Base-by-base conservation (phyloP, 2,113 vertebrate genomes). In the Paralichthys olivaceus region DNA sequence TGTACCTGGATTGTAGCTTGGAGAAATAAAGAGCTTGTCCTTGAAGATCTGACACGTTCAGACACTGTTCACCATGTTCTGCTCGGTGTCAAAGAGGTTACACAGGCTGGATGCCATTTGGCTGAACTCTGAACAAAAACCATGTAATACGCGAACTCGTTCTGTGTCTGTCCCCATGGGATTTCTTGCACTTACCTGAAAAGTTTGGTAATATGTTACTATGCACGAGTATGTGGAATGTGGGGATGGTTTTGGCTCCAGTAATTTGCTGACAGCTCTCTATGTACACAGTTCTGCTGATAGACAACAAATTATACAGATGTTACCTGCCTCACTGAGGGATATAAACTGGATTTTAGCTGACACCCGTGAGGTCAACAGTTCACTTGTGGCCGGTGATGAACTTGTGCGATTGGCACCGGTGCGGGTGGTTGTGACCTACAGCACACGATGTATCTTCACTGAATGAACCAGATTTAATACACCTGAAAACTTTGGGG, bases 211-310 rank as follows among this genome's bases (percentile, higher is more conserved):
- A 77, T 75, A 64, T 84, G 89, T 85, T 77, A 79, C 43, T 83
- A 56, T 79, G 69, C 87, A 80, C 8, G 60, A 83, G 56, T 64
- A 43, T 92, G 88, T 86, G 87, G 88, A 92, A 91, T 93, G 88
- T 83, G 79, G 81, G 80, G 53, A 81, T 67, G 86, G 77, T 84
- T 88, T 78, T 87, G 87, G 85, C 82, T 85, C 68, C 1, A 72
- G 59, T 80, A 40, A 82, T 82, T 72, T 68, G 75, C 82, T 84
- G 86, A 88, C 89, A 75, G 72, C 77, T 49, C 57, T 60, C 23
- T 75, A 23, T 67, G 77, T 77, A 65, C 70, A 79, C 72, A 72
- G 56, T 49, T 47, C 72, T 61, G 51, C 59, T 55, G 67, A 74
- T 62, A n/a, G 40, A 77, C 43, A 12, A 77, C 43, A 14, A 79